Conservation (phyloP, 2,113 vertebrate species). For the Dryoscopus gambensis region DNA sequence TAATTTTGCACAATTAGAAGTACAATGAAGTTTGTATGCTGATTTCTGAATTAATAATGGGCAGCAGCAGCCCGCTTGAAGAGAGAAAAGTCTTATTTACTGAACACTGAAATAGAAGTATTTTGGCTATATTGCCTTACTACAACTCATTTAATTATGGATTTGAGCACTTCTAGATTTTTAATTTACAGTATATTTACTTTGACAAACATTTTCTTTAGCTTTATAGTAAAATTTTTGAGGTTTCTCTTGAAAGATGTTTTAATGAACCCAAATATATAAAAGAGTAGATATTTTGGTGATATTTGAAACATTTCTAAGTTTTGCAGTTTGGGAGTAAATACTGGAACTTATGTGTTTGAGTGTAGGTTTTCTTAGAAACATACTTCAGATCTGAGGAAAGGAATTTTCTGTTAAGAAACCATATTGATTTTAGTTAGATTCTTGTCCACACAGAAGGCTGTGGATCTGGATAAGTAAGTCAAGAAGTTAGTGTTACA, state of each 20-base stretch:
- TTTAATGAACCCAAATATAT: neutral
- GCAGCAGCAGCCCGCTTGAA: neutral
- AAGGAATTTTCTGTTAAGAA: neutral
- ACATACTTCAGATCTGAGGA: neutral
- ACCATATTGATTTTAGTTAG: neutral
- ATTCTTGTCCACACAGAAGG: neutral
- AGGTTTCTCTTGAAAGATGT: neutral
- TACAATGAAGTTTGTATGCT: neutral
- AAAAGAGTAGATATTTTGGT: neutral
- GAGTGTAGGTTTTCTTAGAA: neutral
- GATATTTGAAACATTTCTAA: neutral
- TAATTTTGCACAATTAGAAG: neutral
- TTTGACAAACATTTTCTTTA: neutral
- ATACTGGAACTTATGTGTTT: neutral
- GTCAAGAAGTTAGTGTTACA: neutral
- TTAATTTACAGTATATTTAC: neutral
- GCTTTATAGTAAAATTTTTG: neutral
- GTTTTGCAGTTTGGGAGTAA: neutral
- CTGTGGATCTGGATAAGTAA: neutral
- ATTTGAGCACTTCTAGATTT: neutral
- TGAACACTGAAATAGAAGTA: neutral
- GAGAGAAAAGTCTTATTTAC: neutral
- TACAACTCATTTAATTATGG: neutral
- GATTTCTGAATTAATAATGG: neutral
- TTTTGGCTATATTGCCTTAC: neutral